phyloP scores from a whole-genome alignment of 2,797 vertebrate species.

The Tolypeutes matacus region DNA sequence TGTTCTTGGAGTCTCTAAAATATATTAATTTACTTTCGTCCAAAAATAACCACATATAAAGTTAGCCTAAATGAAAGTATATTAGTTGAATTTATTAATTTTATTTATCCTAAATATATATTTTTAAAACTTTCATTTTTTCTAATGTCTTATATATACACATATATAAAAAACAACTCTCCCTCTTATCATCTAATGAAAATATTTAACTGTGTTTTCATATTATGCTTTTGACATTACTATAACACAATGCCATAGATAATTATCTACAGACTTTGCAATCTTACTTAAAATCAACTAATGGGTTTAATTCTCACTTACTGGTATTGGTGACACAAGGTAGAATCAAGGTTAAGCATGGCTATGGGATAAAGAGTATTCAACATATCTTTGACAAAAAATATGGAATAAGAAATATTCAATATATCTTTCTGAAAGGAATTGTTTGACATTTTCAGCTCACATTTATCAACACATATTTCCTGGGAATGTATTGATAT shows the following conservation, averaged over 20 bases:
- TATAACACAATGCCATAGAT: not conserved
- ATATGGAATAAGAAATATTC: not conserved
- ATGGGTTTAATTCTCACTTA: not conserved
- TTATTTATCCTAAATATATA: not conserved
- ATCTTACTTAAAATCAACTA: not conserved
- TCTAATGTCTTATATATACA: not conserved
- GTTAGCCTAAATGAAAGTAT: not conserved
- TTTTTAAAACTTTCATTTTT: not conserved
- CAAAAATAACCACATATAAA: not conserved
- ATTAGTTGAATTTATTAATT: not conserved
- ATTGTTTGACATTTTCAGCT: not conserved
- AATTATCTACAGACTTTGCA: not conserved
- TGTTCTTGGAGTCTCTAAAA: constrained; percentile 49
- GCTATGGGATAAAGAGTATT: not conserved
- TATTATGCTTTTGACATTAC: not conserved
- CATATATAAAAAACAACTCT: accelerated
- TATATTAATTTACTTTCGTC: not conserved
- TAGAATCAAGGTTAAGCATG: not conserved
- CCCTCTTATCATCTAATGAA: not conserved
- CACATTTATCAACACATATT: not conserved
- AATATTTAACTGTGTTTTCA: not conserved
- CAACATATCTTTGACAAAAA: not conserved
- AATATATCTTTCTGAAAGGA: not conserved
- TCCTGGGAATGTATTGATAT: not conserved
- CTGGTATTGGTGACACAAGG: not conserved